Conservation (phyloP, 2,888 invertebrate species). For the Dolomedes plantarius region DNA sequence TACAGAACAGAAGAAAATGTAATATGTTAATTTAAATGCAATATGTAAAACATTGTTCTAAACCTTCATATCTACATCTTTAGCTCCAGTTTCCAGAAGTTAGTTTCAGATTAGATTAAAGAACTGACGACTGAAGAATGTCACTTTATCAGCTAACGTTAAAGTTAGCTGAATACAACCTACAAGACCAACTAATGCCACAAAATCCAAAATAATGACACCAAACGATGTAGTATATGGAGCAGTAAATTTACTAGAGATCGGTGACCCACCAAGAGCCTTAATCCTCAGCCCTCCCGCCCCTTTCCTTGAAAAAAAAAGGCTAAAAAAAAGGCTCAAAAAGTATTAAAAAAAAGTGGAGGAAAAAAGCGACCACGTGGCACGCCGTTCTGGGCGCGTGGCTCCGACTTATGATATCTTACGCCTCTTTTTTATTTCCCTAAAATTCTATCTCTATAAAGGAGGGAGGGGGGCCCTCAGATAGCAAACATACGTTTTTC, state of each 20-base stretch:
- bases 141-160: no score
- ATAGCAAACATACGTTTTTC: conserved; percentile 65
- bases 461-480: conserved; percentile 17
- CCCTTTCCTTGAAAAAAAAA: not conserved
- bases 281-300: not conserved
- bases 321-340: not conserved
- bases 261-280: not conserved
- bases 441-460: conserved; percentile 46
- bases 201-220: not conserved
- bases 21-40: no score
- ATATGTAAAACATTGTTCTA: no score
- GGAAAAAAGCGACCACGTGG: conserved; percentile 38
- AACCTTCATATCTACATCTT: no score
- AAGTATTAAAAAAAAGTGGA: not conserved
- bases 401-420: conserved; percentile 36
- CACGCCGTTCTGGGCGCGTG: conserved; percentile 42
- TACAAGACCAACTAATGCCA: no score
- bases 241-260: not conserved
- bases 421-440: conserved; percentile 7
- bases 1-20: no score
- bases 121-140: no score
- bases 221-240: not conserved
- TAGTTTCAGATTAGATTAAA: no score
- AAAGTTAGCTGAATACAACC: no score
- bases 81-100: no score